Percentiles rank a stretch among this genome's conserved stretches.
phyloP scores from a whole-genome alignment of 2,888 invertebrate species.

The Gortyna flavago region DNA sequence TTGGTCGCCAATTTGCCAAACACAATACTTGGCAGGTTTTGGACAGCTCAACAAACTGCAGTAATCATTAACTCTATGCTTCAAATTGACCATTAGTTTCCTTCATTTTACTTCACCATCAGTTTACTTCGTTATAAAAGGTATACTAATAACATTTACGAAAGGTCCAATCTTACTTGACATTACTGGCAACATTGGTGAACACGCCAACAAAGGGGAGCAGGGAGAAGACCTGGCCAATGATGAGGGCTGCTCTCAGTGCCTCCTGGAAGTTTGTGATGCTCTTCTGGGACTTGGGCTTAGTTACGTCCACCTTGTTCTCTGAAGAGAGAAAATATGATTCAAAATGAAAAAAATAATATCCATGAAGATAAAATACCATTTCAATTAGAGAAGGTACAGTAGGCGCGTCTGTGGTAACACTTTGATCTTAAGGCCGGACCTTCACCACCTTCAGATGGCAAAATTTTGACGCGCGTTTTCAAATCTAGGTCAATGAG shows the following conservation, averaged over 20 bases:
- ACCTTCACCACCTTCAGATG: too few species aligned
- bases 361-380: neutral
- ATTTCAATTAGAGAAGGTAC: neutral
- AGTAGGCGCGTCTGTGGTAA: neutral
- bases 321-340: slow-evolving; percentile 69
- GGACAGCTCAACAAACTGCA: neutral
- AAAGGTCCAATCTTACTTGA: slow-evolving; percentile 71
- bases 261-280: slow-evolving; percentile 78
- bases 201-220: slow-evolving; percentile 79
- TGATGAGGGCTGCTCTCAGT: slow-evolving; percentile 75
- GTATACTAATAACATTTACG: neutral
- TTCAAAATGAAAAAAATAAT: neutral
- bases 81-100: neutral
- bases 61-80: neutral
- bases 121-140: neutral
- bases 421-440: neutral
- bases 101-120: too few species aligned
- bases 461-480: too few species aligned
- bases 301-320: slow-evolving; percentile 77
- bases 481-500: too few species aligned
- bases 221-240: slow-evolving; percentile 82
- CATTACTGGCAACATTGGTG: slow-evolving; percentile 68
- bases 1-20: neutral
- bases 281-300: slow-evolving; percentile 61
- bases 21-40: neutral